These are phyloP conservation scores for Pseudomyrmex dendroicus DNA, from an alignment of 1,140 invertebrate species.

Conservation along the genomic window DNA sequence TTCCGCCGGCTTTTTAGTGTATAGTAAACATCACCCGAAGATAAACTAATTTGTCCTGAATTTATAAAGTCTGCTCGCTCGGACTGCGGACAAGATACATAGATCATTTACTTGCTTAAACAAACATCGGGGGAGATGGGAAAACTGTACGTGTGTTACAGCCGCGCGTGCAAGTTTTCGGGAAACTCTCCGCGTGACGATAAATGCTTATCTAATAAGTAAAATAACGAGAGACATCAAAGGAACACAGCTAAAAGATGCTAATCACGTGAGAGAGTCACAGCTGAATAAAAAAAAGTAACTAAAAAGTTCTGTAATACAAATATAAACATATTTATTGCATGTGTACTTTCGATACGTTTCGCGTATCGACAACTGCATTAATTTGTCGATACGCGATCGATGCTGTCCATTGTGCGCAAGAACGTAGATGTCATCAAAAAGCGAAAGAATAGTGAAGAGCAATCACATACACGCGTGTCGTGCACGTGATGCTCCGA, in stretches of 20 bases:
- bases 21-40: slow-evolving; percentile 69
- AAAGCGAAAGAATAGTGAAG: background rate
- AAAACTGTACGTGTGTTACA: slow-evolving; percentile 36
- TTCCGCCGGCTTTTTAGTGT: slow-evolving; percentile 63
- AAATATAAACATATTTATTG: too few relatives aligned
- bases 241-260: background rate
- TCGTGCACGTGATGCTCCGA: slow-evolving; percentile 65
- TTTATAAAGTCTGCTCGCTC: slow-evolving; percentile 68
- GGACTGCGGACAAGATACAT: slow-evolving; percentile 61
- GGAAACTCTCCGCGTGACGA: slow-evolving; percentile 19
- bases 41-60: slow-evolving; percentile 76
- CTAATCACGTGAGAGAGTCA: background rate
- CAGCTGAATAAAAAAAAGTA: background rate
- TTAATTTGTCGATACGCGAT: slow-evolving; percentile 11
- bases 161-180: slow-evolving; percentile 2
- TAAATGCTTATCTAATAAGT: slow-evolving; percentile 17
- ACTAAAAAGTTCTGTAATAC: too few relatives aligned
- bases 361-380: background rate
- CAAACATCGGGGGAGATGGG: slow-evolving; percentile 45
- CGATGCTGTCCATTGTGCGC: background rate
- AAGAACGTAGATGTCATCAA: background rate
- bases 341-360: background rate
- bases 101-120: slow-evolving; percentile 64
- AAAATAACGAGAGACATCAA: slow-evolving; percentile 18
- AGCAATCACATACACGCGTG: slow-evolving; percentile 24